A percentile compares a stretch with the other conserved stretches of the same genome.
Evolutionary conservation across 1,140 invertebrate species (phyloP).

Genomic region (Bombus turneri): DNA sequence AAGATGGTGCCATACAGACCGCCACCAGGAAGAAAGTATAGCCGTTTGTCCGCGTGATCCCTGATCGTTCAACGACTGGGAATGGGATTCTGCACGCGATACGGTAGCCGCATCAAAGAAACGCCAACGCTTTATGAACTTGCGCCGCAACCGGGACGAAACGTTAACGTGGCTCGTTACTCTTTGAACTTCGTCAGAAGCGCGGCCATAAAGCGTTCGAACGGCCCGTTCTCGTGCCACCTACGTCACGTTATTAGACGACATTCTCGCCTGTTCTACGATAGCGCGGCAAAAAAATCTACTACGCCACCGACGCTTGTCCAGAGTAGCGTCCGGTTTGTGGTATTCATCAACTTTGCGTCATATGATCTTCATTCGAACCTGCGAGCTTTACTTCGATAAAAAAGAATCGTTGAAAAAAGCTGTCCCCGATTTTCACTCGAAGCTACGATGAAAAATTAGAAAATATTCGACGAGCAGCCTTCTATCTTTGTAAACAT

Average conservation of each 20-base stretch:
- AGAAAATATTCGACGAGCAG: neutral
- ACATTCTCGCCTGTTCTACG: neutral
- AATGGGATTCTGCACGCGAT: conserved; percentile 34
- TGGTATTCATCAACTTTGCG: neutral
- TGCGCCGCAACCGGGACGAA: neutral
- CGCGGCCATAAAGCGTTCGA: neutral
- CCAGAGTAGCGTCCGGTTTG: conserved; percentile 1
- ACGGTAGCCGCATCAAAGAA: conserved; percentile 32
- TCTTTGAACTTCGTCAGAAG: conserved; percentile 55
- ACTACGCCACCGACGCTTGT: neutral
- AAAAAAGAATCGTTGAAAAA: neutral
- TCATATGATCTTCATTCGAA: neutral
- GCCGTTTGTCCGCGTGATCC: neutral
- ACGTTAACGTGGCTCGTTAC: conserved; percentile 55
- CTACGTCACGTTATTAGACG: conserved; percentile 6
- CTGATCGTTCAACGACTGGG: conserved; percentile 21
- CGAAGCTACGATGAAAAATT: neutral
- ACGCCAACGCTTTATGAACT: conserved; percentile 30
- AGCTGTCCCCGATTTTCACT: neutral
- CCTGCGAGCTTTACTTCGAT: neutral
- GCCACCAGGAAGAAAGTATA: conserved; percentile 8
- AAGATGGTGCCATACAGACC: too few species aligned
- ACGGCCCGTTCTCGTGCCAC: conserved; percentile 1
- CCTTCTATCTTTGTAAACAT: too few species aligned
- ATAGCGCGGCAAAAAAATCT: conserved; percentile 1